Base-by-base conservation (phyloP, 2,888 invertebrate species). In the Agrypnus murinus region DNA sequence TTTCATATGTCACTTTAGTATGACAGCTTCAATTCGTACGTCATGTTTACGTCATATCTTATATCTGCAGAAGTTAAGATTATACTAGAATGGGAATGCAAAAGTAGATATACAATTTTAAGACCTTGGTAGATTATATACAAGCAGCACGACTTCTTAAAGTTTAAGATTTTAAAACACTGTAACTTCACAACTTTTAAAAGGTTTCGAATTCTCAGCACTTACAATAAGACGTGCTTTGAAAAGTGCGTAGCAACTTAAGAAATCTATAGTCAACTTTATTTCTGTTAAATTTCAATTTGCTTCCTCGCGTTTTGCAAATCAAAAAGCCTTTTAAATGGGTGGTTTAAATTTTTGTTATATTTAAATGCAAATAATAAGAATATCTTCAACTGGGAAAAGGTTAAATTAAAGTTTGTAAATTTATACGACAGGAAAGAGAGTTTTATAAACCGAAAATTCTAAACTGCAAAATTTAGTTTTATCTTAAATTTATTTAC, bases 1-100 rank as follows among this genome's bases (percentile, higher is more conserved):
- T 62, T 60, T 34, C 38, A 38, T 50, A n/a, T 31, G 45, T 45
- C 45, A 31, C 10, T 64, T 36, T 55, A 17, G 6, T 14, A 38
- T 64, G 63, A 48, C 53, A 64, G 25, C 36, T 53, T 64, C 3
- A 62, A 50, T 38, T 36, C 53, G 17, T 53, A 43, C 15, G 53
- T 64, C 53, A 64, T n/a, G 43, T 55, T 25, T 9, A 19, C 14
- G 64, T 64, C 64, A 64, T 53, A 64, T 53, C 53, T 25, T 63
- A 50, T 12, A 50, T 50, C 19, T 3, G 19, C 1, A 50, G 10
- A 25, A 19, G 32, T 17, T 32, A 25, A 50, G 17, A 34, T 32
- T 10, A 55, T 32, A 12, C 31, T 55, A 15, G 34, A 32, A 55
- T 32, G 25, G 14, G 14, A 32, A 55, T 55, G 25, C 25, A 25